These are phyloP conservation scores for Campylorhamphus procurvoides DNA, from an alignment of 2,113 vertebrate species.

Conservation along the genomic window DNA sequence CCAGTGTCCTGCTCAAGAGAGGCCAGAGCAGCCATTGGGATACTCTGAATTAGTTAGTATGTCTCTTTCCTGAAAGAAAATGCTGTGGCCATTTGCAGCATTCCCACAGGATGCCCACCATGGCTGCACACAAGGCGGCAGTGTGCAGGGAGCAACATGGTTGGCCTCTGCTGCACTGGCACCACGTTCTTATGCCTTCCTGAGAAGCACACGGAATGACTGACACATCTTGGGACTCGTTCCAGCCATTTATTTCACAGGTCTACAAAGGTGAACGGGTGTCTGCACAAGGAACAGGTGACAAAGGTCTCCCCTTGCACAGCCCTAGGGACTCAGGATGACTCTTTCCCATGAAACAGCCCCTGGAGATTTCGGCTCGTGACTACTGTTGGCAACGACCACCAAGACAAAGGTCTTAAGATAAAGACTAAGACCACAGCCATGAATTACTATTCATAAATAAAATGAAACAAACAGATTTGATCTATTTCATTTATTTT, in stretches of 20 bases:
- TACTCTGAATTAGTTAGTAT: fast-evolving
- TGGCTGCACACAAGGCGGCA: neutral
- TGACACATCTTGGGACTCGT: neutral
- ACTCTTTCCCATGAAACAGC: neutral
- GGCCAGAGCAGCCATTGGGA: fast-evolving
- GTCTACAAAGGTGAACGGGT: neutral
- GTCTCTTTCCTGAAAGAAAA: neutral
- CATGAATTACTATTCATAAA: neutral
- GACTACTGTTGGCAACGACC: neutral
- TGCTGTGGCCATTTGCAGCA: neutral
- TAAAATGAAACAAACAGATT: conserved; percentile 21
- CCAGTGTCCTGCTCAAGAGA: neutral
- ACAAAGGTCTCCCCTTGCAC: neutral
- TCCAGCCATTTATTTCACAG: neutral
- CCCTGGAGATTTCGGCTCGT: neutral
- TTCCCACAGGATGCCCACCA: fast-evolving
- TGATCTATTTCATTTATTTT: neutral
- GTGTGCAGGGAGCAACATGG: fast-evolving
- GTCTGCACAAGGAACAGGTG: neutral
- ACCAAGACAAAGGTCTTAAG: neutral
- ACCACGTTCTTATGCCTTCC: neutral
- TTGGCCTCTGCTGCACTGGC: neutral
- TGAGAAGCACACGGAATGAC: neutral
- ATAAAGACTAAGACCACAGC: neutral
- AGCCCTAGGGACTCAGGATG: neutral